Conservation (phyloP, 2,888 invertebrate genomes). For the Agrilus mali region DNA sequence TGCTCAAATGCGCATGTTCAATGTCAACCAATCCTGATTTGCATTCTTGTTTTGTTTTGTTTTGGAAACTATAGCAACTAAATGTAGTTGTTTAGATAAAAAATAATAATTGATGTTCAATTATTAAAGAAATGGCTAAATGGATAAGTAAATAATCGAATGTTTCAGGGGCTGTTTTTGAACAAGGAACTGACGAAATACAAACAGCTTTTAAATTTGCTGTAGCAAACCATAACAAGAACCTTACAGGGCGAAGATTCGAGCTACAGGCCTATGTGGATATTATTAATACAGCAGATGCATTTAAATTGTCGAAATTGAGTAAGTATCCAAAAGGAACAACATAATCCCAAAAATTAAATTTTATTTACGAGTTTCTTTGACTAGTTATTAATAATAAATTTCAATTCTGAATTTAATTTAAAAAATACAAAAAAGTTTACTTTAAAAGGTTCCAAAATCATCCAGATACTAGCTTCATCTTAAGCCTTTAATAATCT, state of each 20-base stretch:
- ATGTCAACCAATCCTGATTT: background rate
- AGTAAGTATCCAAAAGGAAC: conserved; percentile 51
- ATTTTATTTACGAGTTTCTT: too few relatives aligned
- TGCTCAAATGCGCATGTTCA: background rate
- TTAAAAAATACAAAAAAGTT: too few relatives aligned
- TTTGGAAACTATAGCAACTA: background rate
- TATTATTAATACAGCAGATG: conserved; percentile 86
- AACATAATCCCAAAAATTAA: too few relatives aligned
- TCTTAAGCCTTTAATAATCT: too few relatives aligned
- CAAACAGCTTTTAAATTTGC: conserved; percentile 89
- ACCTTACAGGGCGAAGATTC: conserved; percentile 63
- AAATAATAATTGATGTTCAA: background rate
- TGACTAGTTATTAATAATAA: too few relatives aligned
- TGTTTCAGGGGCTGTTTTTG: conserved; percentile 76
- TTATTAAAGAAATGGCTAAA: background rate
- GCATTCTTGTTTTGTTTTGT: background rate
- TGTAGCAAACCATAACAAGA: conserved; percentile 75
- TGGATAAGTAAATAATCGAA: background rate
- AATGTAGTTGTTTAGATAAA: background rate
- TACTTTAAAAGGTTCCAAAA: too few relatives aligned
- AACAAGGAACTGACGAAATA: conserved; percentile 83
- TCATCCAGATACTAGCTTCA: too few relatives aligned
- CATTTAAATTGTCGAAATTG: conserved; percentile 80
- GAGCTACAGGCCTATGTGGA: conserved; percentile 83
- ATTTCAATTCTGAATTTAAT: too few relatives aligned